Conservation (phyloP, 2,888 invertebrate species). For the Mechanitis mazaeus region DNA sequence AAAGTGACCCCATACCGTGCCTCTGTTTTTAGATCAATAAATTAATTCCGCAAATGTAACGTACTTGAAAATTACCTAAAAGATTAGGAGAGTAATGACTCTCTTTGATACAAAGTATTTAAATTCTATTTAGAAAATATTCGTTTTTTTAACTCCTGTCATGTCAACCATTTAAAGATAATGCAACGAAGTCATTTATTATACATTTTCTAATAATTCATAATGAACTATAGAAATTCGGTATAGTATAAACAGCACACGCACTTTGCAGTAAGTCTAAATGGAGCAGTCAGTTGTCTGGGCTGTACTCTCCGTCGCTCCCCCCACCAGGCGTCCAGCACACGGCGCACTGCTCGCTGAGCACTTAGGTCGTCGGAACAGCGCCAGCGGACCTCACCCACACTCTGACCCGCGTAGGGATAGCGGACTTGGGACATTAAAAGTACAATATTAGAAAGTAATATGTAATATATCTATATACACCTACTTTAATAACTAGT, state of each 20-base stretch:
- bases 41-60: no score
- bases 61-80: no score
- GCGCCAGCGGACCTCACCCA: conserved; percentile 64
- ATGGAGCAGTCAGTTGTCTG: conserved; percentile 50
- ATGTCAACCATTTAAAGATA: no score
- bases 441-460: not conserved
- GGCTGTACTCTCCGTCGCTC: conserved; percentile 52
- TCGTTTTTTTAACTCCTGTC: no score
- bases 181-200: no score
- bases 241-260: not conserved
- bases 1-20: conserved; percentile 66
- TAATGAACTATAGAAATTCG: not conserved
- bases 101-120: no score
- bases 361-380: conserved; percentile 43
- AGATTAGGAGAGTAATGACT: no score
- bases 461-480: not conserved
- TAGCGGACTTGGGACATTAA: conserved; percentile 47
- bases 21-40: conserved; percentile 34
- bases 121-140: no score
- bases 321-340: conserved; percentile 70
- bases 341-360: conserved; percentile 49
- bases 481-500: no score
- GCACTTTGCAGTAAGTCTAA: conserved; percentile 39
- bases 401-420: conserved; percentile 65
- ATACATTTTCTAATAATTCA: not conserved